Evolutionary conservation across 2,888 invertebrate genomes (phyloP), one percentile per base, ranked within the genome.

Genomic region (Mongoloraphidia duomilia): DNA sequence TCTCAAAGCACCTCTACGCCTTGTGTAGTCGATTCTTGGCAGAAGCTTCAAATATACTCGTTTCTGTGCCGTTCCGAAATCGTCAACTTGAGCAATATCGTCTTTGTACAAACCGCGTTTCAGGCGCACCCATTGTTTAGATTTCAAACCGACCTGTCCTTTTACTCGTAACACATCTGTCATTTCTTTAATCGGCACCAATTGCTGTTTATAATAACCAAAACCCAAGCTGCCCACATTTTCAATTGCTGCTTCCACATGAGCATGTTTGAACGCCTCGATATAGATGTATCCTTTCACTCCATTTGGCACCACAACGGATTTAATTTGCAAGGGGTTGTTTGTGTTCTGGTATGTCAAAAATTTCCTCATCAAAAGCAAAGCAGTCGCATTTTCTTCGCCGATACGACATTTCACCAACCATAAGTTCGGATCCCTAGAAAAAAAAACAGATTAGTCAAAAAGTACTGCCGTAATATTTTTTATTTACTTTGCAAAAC

Each of bases 151-250:
- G 1, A 91, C 84, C 62, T 94, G 93, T 61, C 96, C 95, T 63
- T 96, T 97, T 0, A 97, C 97, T 57, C 93, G 77, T 34, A 98
- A 68, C 0, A 97, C 96, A 68, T 98, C 98, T 0, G 97, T 96
- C 98, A 98, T 99, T 72, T 99, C 98, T 61, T 94, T 95, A 54
- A 97, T 97, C 0, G 97, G 97, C 0, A 98, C 98, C 98, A 99
- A 97, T 73, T 80, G 80, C 58, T 96, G 97, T 59, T 90, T 87
- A 83, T 88, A 95, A 53, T 83, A 78, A n/a, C 95, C 96, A 77
- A 90, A 81, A 52, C 87, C 76, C 8, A 97, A 73, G 57, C 88
- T 94, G 2, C 93, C 87, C 2, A 99, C 85, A 61, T 94, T 95
- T 52, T 90, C 85, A 49, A 98, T 97, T 0, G 93, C 83, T 5